Percentiles rank a stretch among this genome's conserved stretches.
These are phyloP conservation scores for Haliclystus octoradiatus DNA, from an alignment of 30 jellyfish, hydroid and myxozoan species.

Conservation along the genomic window DNA sequence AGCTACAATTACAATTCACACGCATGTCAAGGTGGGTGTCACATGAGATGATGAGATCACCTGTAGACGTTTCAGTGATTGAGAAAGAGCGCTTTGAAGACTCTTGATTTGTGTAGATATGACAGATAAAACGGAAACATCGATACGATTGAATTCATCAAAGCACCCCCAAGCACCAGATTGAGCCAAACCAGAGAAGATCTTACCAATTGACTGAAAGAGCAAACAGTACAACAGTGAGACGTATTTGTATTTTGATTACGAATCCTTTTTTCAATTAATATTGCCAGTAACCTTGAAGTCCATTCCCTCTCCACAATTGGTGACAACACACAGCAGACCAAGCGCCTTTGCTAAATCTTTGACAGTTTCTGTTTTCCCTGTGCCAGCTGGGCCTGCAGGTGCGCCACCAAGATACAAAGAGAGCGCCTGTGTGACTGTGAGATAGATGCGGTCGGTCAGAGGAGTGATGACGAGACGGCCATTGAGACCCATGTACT, in stretches of 20 bases:
- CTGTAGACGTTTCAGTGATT: constrained; percentile 80
- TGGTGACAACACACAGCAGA: constrained; percentile 86
- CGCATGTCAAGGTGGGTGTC: background rate
- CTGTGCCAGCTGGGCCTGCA: constrained; percentile 99
- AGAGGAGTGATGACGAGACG: constrained; percentile 96
- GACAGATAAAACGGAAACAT: constrained; percentile 92
- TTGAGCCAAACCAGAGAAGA: constrained; percentile 97
- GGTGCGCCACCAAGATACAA: constrained; percentile 99
- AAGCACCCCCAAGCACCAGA: constrained; percentile 99
- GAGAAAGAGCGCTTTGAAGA: constrained; percentile 81
- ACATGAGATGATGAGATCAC: constrained; percentile 10
- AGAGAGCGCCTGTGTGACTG: constrained; percentile 97
- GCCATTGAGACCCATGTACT: constrained; percentile 97
- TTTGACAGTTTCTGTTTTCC: constrained; percentile 85
- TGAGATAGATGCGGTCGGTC: constrained; percentile 86
- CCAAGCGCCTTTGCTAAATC: constrained; percentile 99
- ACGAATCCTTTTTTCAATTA: background rate
- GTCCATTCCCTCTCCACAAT: constrained; percentile 99
- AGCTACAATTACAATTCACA: background rate
- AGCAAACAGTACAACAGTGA: background rate
- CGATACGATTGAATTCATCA: constrained; percentile 98
- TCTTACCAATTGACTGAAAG: constrained; percentile 95
- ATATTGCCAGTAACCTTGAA: constrained; percentile 91
- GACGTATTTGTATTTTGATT: background rate
- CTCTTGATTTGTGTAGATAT: constrained; percentile 96